Conservation (phyloP, 2,797 vertebrate genomes). For the Micrastur ruficollis region DNA sequence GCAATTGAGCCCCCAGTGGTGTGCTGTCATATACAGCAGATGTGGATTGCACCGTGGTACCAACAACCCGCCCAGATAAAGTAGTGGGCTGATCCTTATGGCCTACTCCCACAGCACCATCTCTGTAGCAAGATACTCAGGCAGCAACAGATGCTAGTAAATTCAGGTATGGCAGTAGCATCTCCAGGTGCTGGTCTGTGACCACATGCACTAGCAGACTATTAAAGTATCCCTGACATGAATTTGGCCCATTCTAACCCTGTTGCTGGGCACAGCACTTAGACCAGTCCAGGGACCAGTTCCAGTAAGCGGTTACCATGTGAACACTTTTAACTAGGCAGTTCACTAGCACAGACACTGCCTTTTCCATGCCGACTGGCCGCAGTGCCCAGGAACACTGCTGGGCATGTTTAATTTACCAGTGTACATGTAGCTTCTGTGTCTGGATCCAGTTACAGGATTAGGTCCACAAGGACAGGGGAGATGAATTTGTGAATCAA, state of each 20-base stretch:
- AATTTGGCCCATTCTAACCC: background rate
- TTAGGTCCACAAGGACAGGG: background rate
- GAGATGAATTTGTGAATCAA: conserved; percentile 24
- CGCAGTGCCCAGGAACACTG: background rate
- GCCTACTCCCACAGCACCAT: background rate
- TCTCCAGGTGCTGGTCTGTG: background rate
- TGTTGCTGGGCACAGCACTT: background rate
- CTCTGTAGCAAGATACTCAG: background rate
- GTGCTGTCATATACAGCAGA: background rate
- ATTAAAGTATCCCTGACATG: background rate
- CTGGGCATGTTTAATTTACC: conserved; percentile 30
- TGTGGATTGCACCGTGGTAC: accelerated
- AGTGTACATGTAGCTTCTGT: background rate
- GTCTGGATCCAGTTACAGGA: background rate
- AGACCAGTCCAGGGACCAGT: background rate
- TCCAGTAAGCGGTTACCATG: background rate
- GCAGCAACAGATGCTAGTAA: background rate
- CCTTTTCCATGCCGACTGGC: background rate
- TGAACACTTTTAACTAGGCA: background rate
- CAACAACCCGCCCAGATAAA: background rate
- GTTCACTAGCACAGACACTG: background rate
- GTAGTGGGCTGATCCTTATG: background rate
- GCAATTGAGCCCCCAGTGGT: background rate
- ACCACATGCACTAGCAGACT: background rate
- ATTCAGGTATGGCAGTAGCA: background rate